Evolutionary conservation across 2,888 invertebrate species (phyloP).

Genomic region (Zele albiditarsus): DNA sequence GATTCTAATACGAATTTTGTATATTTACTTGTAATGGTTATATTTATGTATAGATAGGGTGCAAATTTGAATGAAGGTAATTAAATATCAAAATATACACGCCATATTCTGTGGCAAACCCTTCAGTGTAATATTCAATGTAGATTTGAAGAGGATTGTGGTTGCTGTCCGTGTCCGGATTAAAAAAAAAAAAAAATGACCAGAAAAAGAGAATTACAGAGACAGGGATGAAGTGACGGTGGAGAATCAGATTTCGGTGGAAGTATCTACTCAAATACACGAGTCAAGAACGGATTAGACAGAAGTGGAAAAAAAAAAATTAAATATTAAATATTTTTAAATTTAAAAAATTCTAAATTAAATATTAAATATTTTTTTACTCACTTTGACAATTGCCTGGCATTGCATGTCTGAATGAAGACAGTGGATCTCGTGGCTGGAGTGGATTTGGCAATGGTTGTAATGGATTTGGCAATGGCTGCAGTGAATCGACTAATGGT

Average conservation of each 20-base stretch:
- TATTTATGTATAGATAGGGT: background rate
- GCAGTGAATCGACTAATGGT: slow-evolving; percentile 69
- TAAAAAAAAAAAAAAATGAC: slow-evolving; percentile 7
- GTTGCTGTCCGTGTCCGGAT: slow-evolving; percentile 63
- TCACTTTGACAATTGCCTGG: slow-evolving; percentile 93
- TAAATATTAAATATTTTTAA: background rate
- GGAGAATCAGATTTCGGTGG: too few species aligned
- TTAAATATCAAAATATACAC: background rate
- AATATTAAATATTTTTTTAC: slow-evolving; percentile 71
- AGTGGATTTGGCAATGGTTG: slow-evolving; percentile 73
- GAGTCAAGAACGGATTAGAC: background rate
- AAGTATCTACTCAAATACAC: too few species aligned
- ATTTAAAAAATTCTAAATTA: background rate
- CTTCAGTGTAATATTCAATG: slow-evolving; percentile 74
- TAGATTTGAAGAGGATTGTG: slow-evolving; percentile 73
- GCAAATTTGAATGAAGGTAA: slow-evolving; percentile 14
- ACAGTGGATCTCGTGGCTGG: slow-evolving; percentile 87
- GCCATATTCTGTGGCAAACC: slow-evolving; percentile 62
- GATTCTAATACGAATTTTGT: slow-evolving; percentile 32
- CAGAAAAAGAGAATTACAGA: background rate
- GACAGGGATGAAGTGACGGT: too few species aligned
- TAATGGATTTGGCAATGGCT: slow-evolving; percentile 68
- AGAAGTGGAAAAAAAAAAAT: background rate
- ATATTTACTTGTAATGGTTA: background rate
- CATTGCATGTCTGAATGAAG: slow-evolving; percentile 91